Base-by-base conservation (phyloP, 2,113 vertebrate genomes). In the Hippocampus abdominalis region DNA sequence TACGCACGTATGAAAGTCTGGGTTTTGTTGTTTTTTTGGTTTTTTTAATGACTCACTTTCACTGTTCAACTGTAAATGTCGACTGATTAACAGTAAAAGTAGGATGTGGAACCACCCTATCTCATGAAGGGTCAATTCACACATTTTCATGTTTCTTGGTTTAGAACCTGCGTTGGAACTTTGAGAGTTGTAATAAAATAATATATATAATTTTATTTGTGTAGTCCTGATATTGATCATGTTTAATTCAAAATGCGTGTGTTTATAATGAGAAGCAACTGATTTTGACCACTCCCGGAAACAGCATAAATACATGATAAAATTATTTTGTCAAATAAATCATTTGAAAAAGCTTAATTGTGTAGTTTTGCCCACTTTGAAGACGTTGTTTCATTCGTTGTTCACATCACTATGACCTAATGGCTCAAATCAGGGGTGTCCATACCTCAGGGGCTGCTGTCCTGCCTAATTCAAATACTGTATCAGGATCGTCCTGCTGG, bases 311-410 rank as follows among this genome's bases (percentile, higher is more conserved):
- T 88, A 89, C 68, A 67, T 75, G 72, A 77, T 81, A 71, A 3
- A 72, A 77, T 66, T 85, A 83, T 90, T 89, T 89, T 90, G 48
- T 76, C 76, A 83, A 91, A 82, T 88, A 91, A 87, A 88, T 57
- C 66, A 66, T 71, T 74, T 83, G 20, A 36, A 53, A 81, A 86
- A 82, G 18, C 1, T 46, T 9, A 4, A 0, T 39, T 42, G 64
- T 63, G 49, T 23, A n/a, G 5, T 42, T 23, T 42, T 40, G 20
- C 36, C 10, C 40, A 4, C 11, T 32, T 61, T 5, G 9, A 61
- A 36, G 6, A 61, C 3, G 8, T 20, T 18, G 29, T 61, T 20
- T 39, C 7, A 42, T 23, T 44, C 10, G 20, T 60, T 36, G 7
- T 29, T 36, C 29, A 61, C 16, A 4, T 20, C 18, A 61, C 5